Conservation (phyloP, 1,140 invertebrate genomes). For the Trichomalopsis sarcophagae region DNA sequence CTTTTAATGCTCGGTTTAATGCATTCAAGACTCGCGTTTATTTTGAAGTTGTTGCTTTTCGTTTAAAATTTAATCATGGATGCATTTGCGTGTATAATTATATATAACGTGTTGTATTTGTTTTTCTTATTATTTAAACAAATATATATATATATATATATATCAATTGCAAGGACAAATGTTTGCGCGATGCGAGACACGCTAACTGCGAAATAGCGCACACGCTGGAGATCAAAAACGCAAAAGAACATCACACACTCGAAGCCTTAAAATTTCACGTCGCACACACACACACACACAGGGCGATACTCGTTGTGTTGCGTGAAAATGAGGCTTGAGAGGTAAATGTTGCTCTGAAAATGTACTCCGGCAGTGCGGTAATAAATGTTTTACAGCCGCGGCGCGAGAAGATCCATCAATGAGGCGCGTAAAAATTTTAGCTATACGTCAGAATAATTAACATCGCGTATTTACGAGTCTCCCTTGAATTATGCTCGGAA, state of each 20-base stretch:
- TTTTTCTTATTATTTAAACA: neutral
- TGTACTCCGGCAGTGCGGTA: slow-evolving; percentile 14
- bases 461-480: slow-evolving; percentile 15
- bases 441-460: slow-evolving; percentile 38
- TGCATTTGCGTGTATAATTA: neutral
- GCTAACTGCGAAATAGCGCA: too few species aligned
- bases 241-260: too few species aligned
- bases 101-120: neutral
- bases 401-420: slow-evolving; percentile 19
- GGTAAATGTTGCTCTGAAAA: slow-evolving; percentile 43
- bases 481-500: neutral
- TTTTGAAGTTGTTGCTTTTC: neutral
- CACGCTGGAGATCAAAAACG: too few species aligned
- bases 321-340: slow-evolving; percentile 42
- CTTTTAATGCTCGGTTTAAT: too few species aligned
- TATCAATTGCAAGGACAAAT: too few species aligned
- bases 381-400: slow-evolving; percentile 46
- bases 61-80: neutral
- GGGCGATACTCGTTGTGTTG: slow-evolving; percentile 19
- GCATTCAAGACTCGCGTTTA: too few species aligned
- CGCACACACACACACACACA: too few species aligned
- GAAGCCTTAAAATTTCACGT: too few species aligned
- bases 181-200: too few species aligned
- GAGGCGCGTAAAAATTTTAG: slow-evolving; percentile 37
- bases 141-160: neutral